Conservation (phyloP, 1,140 invertebrate genomes). For the Drosophila triauraria region DNA sequence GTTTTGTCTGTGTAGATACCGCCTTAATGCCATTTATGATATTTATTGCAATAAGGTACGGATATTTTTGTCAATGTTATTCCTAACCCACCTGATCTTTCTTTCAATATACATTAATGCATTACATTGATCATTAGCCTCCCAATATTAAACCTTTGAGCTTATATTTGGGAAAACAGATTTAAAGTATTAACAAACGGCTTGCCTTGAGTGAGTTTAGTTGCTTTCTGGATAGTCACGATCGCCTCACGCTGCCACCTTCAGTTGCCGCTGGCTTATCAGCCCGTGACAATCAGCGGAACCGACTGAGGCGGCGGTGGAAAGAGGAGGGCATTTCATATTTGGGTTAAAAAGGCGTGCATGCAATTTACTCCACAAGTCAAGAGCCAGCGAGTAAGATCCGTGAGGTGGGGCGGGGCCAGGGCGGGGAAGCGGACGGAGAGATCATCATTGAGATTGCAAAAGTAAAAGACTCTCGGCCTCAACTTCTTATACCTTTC, state of each 20-base stretch:
- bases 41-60: too few species aligned
- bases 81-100: too few species aligned
- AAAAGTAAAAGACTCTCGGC: conserved; percentile 18
- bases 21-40: too few species aligned
- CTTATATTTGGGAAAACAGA: neutral
- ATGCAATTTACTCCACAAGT: conserved; percentile 67
- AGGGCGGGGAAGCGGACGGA: conserved; percentile 4
- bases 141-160: too few species aligned
- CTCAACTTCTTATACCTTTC: conserved; percentile 5
- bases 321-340: conserved; percentile 41
- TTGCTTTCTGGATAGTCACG: neutral
- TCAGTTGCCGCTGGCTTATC: conserved; percentile 53
- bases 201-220: neutral
- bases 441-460: conserved; percentile 47
- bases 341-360: conserved; percentile 79
- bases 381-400: conserved; percentile 4
- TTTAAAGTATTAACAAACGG: neutral
- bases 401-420: conserved; percentile 1
- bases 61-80: too few species aligned
- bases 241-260: conserved; percentile 23
- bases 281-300: conserved; percentile 55
- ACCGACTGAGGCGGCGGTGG: conserved; percentile 1
- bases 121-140: neutral
- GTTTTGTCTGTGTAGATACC: too few species aligned
- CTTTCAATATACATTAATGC: too few species aligned